Evolutionary conservation across 2,888 invertebrate genomes (phyloP), one percentile per base, ranked within the genome.

Genomic region (Drosophila borealis): DNA sequence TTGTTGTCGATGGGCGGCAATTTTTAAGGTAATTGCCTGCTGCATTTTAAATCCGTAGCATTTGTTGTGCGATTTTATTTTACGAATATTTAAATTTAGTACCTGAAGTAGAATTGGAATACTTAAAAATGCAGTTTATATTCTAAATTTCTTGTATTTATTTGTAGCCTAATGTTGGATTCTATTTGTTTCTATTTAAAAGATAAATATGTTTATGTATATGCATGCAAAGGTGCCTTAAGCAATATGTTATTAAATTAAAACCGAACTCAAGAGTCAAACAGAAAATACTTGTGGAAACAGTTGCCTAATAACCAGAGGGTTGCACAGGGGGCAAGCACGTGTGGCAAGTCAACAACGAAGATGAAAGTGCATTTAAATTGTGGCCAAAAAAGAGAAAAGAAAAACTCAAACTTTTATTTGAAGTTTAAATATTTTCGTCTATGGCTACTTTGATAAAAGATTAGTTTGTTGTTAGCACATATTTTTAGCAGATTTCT

Each of bases 321-420:
- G 49, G 25, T 37, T 19, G n/a, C 25, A 37, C 25, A 17, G 25
- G 33, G 21, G 36, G 19, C 6, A 13, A 65, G 42, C 59, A 69
- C 46, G 51, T 57, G 55, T 55, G 39, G 48, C 53, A 54, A 67
- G 70, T 42, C 60, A 80, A 56, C 46, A 68, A 8, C 37, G 50
- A 55, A 74, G 80, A 79, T 79, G 63, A 70, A 79, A 78, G 76
- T 79, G 75, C 75, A 67, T 67, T 78, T 75, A 60, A 79, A 74
- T 74, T 78, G 70, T 53, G 49, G 46, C 54, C 17, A 17, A 55
- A 62, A 51, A 19, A 21, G 29, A 48, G 29, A 51, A 46, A 25
- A 46, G 19, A 8, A 49, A 41, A 48, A 10, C n/a, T 11, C 19
- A 6, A 17, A 25, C 13, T 34, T 56, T 13, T 54, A 56, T 55